phyloP scores from a whole-genome alignment of 2,888 invertebrate genomes.

The Scotopteryx bipunctaria region DNA sequence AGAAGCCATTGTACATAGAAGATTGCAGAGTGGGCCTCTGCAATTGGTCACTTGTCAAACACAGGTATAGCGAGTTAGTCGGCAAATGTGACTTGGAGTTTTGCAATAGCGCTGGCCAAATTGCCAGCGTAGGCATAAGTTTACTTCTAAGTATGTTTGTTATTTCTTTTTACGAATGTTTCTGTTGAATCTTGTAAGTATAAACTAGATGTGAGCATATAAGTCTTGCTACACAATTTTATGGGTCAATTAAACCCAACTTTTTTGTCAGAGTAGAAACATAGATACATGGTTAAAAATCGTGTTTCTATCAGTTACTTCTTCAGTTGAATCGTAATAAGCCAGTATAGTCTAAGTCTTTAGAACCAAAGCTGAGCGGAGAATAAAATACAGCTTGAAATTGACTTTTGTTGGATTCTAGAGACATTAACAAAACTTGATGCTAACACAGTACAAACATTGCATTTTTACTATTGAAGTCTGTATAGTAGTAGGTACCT shows the following conservation, averaged over 20 bases:
- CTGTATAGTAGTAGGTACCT: too few relatives aligned
- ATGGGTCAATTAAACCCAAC: too few relatives aligned
- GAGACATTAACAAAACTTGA: background rate
- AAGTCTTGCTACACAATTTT: too few relatives aligned
- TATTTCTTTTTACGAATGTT: slow-evolving; percentile 23
- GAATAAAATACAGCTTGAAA: too few relatives aligned
- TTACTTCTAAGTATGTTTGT: slow-evolving; percentile 40
- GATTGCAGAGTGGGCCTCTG: slow-evolving; percentile 91
- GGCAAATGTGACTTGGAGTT: slow-evolving; percentile 83
- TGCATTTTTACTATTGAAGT: background rate
- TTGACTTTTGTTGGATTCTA: too few relatives aligned
- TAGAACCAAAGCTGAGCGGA: too few relatives aligned
- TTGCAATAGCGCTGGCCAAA: slow-evolving; percentile 68
- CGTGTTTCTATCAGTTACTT: too few relatives aligned
- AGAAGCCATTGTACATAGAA: slow-evolving; percentile 86
- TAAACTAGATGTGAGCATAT: too few relatives aligned
- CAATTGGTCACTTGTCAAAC: slow-evolving; percentile 87
- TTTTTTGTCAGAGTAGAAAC: too few relatives aligned
- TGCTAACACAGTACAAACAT: background rate
- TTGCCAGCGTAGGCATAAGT: slow-evolving; percentile 39
- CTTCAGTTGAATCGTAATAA: too few relatives aligned
- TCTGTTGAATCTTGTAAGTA: background rate
- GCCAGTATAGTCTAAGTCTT: too few relatives aligned
- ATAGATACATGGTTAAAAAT: too few relatives aligned
- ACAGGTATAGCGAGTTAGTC: slow-evolving; percentile 80